phyloP scores from a whole-genome alignment of 1,140 invertebrate species.

The Heterodera schachtii region DNA sequence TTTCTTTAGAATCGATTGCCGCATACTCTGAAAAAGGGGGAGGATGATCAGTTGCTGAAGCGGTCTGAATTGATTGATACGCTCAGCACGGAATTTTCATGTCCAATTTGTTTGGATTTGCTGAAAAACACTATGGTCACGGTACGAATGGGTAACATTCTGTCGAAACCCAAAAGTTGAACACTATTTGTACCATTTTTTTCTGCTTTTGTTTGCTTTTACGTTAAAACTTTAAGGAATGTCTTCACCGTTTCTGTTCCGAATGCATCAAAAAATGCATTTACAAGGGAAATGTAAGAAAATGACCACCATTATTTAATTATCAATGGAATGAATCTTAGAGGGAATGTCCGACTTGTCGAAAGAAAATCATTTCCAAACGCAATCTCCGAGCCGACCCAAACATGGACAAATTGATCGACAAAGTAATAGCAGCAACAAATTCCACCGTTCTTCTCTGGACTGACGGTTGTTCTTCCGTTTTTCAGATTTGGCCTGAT shows the following conservation, averaged over 20 bases:
- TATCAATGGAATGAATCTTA: not conserved
- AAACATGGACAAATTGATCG: slow-evolving; percentile 94
- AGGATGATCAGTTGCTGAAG: slow-evolving; percentile 11
- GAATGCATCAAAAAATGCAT: slow-evolving; percentile 97
- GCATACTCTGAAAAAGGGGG: slow-evolving; percentile 4
- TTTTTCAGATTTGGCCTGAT: slow-evolving; percentile 7
- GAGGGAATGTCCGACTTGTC: slow-evolving; percentile 94
- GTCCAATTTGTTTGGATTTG: slow-evolving; percentile 98
- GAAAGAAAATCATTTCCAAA: slow-evolving; percentile 96
- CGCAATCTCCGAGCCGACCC: slow-evolving; percentile 91
- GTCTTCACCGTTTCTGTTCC: slow-evolving; percentile 93
- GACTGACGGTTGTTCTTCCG: not conserved
- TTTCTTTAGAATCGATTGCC: slow-evolving; percentile 19
- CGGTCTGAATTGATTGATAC: slow-evolving; percentile 70
- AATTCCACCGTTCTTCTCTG: not conserved
- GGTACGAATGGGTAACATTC: slow-evolving; percentile 11
- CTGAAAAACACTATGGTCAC: slow-evolving; percentile 83
- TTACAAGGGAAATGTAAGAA: slow-evolving; percentile 84
- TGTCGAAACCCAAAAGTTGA: not conserved
- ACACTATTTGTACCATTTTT: not conserved
- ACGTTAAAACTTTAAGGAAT: slow-evolving; percentile 73
- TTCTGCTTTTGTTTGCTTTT: no score
- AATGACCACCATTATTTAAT: not conserved
- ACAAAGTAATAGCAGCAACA: slow-evolving; percentile 61
- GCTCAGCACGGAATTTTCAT: slow-evolving; percentile 95